Percentiles rank a stretch among this genome's conserved stretches.
Evolutionary conservation across 2,113 vertebrate species (phyloP).

Genomic region (Beaufortia kweichowensis): DNA sequence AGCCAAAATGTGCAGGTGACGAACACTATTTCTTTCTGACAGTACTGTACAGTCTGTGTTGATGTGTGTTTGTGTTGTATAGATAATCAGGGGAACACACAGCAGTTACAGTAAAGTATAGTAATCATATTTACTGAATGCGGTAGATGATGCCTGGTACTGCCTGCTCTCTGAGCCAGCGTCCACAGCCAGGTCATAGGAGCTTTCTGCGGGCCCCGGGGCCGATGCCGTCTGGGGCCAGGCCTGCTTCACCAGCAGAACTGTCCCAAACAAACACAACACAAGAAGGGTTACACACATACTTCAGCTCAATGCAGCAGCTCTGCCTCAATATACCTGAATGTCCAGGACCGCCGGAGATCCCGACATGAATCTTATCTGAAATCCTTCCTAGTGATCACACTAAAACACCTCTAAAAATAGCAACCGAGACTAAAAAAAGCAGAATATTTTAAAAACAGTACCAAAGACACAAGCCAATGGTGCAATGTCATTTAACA

Average conservation of each 20-base stretch:
- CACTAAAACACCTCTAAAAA: too few relatives aligned
- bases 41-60: not conserved
- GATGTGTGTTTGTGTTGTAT: conserved; percentile 12
- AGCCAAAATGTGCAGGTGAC: not conserved
- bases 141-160: conserved; percentile 86
- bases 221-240: conserved; percentile 86
- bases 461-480: too few relatives aligned
- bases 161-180: conserved; percentile 86
- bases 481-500: not conserved
- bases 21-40: too few relatives aligned
- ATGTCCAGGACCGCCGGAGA: too few relatives aligned
- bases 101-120: conserved; percentile 32
- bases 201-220: conserved; percentile 84
- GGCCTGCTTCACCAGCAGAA: conserved; percentile 90
- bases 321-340: too few relatives aligned
- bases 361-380: too few relatives aligned
- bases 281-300: conserved; percentile 73
- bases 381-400: not conserved
- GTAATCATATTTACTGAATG: conserved; percentile 83
- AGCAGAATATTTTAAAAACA: too few relatives aligned
- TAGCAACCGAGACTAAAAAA: too few relatives aligned
- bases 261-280: conserved; percentile 75
- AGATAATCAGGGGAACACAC: not conserved
- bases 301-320: too few relatives aligned
- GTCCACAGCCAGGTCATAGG: conserved; percentile 90